A percentile compares a stretch with the other conserved stretches of the same genome.
phyloP scores from a whole-genome alignment of 2,888 invertebrate species.

The Julus scandinavius region DNA sequence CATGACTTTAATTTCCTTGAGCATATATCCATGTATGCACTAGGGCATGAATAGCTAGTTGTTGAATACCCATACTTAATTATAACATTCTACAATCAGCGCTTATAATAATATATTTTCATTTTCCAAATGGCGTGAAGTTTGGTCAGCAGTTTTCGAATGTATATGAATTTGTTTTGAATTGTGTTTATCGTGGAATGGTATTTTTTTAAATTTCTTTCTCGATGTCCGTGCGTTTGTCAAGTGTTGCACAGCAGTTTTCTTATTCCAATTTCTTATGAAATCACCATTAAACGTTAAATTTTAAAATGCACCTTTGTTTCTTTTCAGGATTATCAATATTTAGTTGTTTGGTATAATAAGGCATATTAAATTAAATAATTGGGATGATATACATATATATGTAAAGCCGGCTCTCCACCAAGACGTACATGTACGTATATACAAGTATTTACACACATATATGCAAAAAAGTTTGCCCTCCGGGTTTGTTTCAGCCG shows the following conservation, averaged over 20 bases:
- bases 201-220: not conserved
- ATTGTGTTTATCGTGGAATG: not conserved
- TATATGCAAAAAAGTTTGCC: too few species aligned
- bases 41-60: not conserved
- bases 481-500: too few species aligned
- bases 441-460: too few species aligned
- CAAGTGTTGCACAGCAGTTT: not conserved
- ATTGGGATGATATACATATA: not conserved
- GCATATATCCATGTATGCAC: not conserved
- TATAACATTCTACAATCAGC: not conserved
- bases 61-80: not conserved
- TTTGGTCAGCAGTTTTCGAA: too few species aligned
- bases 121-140: too few species aligned
- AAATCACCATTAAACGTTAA: not conserved
- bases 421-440: too few species aligned
- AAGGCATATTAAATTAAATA: not conserved
- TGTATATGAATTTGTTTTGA: not conserved
- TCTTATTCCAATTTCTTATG: not conserved
- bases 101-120: too few species aligned
- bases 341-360: not conserved
- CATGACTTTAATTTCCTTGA: not conserved
- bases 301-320: not conserved
- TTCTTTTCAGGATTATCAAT: slow-evolving; percentile 39
- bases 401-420: too few species aligned
- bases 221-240: not conserved